These are phyloP conservation scores for Notolabrus celidotus DNA, from an alignment of 2,797 vertebrate genomes.

Conservation along the genomic window DNA sequence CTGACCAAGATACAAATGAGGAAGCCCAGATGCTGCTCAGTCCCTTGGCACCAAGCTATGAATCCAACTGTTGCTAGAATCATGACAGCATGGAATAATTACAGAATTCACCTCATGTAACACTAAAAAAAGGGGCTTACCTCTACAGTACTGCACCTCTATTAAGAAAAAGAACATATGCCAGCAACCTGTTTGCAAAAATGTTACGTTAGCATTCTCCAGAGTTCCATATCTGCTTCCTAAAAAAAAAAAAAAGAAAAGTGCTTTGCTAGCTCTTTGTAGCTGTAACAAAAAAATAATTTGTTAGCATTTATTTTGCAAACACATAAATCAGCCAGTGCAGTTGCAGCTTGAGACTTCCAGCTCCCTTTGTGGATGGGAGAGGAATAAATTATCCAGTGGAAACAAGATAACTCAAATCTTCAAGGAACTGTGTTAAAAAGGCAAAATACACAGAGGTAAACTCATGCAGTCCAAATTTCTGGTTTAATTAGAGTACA, in stretches of 20 bases:
- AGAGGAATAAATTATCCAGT: background rate
- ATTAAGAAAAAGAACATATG: conserved; percentile 19
- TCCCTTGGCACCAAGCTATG: conserved; percentile 26
- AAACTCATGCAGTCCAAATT: background rate
- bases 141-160: background rate
- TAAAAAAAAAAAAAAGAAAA: no score
- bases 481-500: background rate
- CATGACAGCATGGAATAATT: conserved; percentile 51
- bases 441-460: background rate
- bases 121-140: background rate
- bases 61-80: conserved; percentile 44
- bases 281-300: background rate
- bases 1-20: conserved; percentile 49
- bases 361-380: background rate
- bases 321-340: conserved; percentile 12
- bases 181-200: conserved; percentile 12
- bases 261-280: conserved; percentile 5
- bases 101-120: conserved; percentile 21
- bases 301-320: conserved; percentile 15
- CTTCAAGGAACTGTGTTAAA: background rate
- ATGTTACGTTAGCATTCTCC: conserved; percentile 29
- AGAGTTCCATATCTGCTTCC: background rate
- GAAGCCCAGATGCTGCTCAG: conserved; percentile 40
- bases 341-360: background rate
- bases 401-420: background rate